Conservation (phyloP, 1,140 invertebrate species). For the Artemia franciscana region DNA sequence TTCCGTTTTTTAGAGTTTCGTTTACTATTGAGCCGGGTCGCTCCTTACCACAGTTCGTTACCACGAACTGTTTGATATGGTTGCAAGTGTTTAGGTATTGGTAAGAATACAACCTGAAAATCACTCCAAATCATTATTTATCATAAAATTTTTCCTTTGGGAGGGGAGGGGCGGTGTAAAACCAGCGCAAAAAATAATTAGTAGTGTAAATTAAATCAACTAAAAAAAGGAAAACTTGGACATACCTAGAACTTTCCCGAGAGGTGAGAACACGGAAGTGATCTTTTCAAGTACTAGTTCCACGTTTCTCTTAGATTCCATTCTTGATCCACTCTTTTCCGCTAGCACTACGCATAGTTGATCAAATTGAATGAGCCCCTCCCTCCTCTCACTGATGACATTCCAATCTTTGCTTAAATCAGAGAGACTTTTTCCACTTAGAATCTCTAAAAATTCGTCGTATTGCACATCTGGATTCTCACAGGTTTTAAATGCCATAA, state of each 20-base stretch:
- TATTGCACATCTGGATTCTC: not conserved
- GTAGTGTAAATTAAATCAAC: not conserved
- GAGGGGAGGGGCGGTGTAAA: not conserved
- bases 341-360: not conserved
- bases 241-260: not conserved
- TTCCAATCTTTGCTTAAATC: not conserved
- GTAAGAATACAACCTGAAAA: too few relatives aligned
- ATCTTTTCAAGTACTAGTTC: not conserved
- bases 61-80: too few relatives aligned
- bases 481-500: not conserved
- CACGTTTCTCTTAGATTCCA: not conserved
- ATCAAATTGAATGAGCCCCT: not conserved
- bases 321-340: not conserved
- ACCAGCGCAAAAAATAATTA: not conserved
- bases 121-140: too few relatives aligned
- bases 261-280: not conserved
- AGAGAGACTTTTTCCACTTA: not conserved
- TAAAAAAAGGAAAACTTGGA: not conserved
- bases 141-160: too few relatives aligned
- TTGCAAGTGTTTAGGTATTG: too few relatives aligned
- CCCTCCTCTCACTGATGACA: not conserved
- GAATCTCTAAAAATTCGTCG: not conserved
- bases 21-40: too few relatives aligned
- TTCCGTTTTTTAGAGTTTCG: too few relatives aligned
- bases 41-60: too few relatives aligned